Conservation (phyloP, 2,113 vertebrate genomes). For the Sclerurus mexicanus region DNA sequence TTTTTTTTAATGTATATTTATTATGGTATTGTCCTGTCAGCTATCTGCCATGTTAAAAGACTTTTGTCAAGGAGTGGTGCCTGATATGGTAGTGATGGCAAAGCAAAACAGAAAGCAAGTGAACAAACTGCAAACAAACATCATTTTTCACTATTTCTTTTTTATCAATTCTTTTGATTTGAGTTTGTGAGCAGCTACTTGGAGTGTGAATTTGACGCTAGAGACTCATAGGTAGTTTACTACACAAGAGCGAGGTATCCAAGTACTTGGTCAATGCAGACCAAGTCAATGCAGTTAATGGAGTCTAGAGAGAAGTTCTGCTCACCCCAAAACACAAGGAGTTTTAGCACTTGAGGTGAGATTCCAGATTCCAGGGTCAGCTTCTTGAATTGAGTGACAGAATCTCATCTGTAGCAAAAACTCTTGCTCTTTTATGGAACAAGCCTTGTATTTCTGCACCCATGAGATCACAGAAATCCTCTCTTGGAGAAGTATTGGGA, state of each 20-base stretch:
- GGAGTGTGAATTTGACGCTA: neutral
- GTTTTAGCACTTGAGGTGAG: neutral
- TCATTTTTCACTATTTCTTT: neutral
- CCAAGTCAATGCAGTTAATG: neutral
- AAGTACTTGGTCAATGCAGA: neutral
- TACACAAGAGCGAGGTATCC: neutral
- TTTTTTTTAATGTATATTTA: neutral
- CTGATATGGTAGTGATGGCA: neutral
- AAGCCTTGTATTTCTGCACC: neutral
- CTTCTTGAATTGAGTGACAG: neutral
- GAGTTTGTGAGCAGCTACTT: neutral
- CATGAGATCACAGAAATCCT: neutral
- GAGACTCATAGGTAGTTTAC: neutral
- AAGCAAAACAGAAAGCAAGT: neutral
- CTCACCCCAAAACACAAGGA: neutral
- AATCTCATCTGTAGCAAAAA: neutral
- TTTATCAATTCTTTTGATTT: neutral
- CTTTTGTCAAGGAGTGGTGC: neutral
- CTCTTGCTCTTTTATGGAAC: neutral
- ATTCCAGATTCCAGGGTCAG: neutral
- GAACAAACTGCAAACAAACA: no score
- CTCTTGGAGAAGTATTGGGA: neutral
- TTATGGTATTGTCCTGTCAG: neutral
- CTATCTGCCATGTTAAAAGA: neutral
- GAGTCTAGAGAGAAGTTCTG: neutral